These are phyloP conservation scores for Bombus waltoni DNA, from an alignment of 1,140 invertebrate genomes.

Conservation along the genomic window DNA sequence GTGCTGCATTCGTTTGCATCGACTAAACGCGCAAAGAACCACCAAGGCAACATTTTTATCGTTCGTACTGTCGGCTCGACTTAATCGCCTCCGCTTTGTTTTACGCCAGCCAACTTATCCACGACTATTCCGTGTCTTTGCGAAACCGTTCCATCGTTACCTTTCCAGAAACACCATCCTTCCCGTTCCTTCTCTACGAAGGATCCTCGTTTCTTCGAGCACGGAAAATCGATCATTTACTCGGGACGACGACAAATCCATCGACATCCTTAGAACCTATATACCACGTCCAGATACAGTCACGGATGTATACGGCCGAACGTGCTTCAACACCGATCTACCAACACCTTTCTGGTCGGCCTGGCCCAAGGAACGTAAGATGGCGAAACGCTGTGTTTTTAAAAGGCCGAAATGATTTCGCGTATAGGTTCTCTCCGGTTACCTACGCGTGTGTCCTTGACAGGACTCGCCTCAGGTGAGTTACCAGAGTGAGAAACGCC, in stretches of 20 bases:
- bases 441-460: constrained; percentile 80
- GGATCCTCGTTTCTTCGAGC: not conserved
- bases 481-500: constrained; percentile 44
- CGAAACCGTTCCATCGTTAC: not conserved
- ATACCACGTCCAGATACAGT: not conserved
- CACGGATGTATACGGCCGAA: constrained; percentile 36
- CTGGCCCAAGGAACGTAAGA: constrained; percentile 67
- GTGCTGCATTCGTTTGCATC: constrained; percentile 66
- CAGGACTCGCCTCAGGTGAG: constrained; percentile 64
- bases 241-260: not conserved
- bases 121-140: not conserved
- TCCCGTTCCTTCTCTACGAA: not conserved
- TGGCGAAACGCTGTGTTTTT: constrained; percentile 72
- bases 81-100: constrained; percentile 41
- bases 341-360: constrained; percentile 28
- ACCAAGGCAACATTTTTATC: constrained; percentile 64
- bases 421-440: constrained; percentile 77
- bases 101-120: constrained; percentile 5
- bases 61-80: constrained; percentile 37
- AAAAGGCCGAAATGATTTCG: constrained; percentile 77
- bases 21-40: constrained; percentile 37
- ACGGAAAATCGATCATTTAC: not conserved
- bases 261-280: not conserved
- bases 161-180: not conserved
- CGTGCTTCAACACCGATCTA: constrained; percentile 33